A percentile compares a stretch with the other conserved stretches of the same genome.
Evolutionary conservation across 2,888 invertebrate genomes (phyloP).

Genomic region (Bembecia ichneumoniformis): DNA sequence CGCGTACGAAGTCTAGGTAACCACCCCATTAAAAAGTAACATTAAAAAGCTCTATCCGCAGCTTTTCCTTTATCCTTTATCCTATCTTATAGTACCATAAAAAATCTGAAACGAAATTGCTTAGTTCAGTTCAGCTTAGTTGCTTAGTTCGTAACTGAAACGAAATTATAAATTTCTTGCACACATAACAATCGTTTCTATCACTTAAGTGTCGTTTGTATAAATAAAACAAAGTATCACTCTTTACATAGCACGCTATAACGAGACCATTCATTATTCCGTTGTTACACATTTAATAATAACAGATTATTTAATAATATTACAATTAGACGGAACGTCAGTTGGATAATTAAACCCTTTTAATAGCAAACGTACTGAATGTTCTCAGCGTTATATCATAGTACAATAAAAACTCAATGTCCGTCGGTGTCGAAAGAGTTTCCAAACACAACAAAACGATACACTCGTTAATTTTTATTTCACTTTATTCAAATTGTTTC

Average conservation of each 20-base stretch:
- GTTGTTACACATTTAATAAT: conserved; percentile 27
- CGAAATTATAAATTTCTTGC: no score
- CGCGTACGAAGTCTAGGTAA: no score
- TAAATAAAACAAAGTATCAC: conserved; percentile 9
- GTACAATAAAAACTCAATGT: conserved; percentile 39
- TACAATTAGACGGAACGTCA: conserved; percentile 22
- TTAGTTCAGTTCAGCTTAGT: no score
- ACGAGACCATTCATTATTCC: conserved; percentile 35
- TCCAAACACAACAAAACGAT: conserved; percentile 35
- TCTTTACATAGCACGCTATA: conserved; percentile 34
- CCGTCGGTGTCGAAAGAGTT: conserved; percentile 33
- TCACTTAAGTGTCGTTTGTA: not conserved
- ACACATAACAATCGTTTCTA: not conserved
- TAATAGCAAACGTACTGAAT: conserved; percentile 38
- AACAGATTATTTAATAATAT: conserved; percentile 42
- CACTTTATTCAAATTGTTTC: conserved; percentile 32
- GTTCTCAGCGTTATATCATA: conserved; percentile 35
- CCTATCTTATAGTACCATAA: no score
- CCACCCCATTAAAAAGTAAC: no score
- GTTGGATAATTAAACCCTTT: conserved; percentile 48
- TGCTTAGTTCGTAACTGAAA: no score
- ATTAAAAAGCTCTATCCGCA: no score
- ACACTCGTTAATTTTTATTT: conserved; percentile 41
- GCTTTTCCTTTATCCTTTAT: no score
- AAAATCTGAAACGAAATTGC: no score